Evolutionary conservation across 2,113 vertebrate genomes (phyloP).

Genomic region (Panthera tigris): DNA sequence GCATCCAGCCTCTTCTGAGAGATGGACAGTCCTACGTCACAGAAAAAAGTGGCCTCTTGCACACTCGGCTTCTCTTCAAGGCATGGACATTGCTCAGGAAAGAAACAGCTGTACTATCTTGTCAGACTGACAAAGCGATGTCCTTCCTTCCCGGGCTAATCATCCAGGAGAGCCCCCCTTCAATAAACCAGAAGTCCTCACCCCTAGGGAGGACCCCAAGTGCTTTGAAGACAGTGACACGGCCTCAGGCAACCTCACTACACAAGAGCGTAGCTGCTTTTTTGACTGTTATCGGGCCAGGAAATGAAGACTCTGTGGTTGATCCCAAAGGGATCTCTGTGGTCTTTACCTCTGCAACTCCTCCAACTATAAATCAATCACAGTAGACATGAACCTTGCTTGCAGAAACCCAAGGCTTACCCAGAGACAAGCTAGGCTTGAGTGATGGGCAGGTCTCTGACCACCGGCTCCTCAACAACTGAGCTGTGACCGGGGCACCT

Average conservation of each 20-base stretch:
- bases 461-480: background rate
- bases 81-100: background rate
- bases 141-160: background rate
- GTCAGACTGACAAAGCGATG: background rate
- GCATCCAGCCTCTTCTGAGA: background rate
- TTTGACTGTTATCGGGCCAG: background rate
- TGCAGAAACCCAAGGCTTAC: slow-evolving; percentile 1
- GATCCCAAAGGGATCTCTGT: background rate
- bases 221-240: background rate
- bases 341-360: slow-evolving; percentile 1
- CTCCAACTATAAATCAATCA: slow-evolving; percentile 3
- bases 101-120: background rate
- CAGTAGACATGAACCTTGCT: background rate
- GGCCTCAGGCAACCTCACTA: background rate
- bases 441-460: background rate
- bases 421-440: background rate
- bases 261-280: background rate
- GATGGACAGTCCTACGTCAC: too few relatives aligned
- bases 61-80: background rate
- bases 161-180: background rate
- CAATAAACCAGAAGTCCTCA: background rate
- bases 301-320: background rate
- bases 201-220: background rate
- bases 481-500: background rate
- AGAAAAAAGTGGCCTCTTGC: background rate